Evolutionary conservation across 2,888 invertebrate genomes (phyloP).

Genomic region (Cantharis rustica): DNA sequence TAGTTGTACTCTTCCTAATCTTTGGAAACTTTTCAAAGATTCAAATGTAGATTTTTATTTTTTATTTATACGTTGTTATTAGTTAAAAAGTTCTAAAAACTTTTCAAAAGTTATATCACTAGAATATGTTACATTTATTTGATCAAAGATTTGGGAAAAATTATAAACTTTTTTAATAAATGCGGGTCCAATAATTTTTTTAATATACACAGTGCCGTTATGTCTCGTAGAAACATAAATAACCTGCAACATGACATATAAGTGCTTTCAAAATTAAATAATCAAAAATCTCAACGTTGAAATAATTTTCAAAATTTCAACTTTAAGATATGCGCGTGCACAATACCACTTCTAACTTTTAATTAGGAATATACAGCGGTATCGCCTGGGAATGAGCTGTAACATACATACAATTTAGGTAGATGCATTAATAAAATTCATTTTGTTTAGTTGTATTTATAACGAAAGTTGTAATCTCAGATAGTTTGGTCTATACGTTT

Average conservation of each 20-base stretch:
- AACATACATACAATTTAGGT: too few species aligned
- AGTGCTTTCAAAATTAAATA: neutral
- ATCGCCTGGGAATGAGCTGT: too few species aligned
- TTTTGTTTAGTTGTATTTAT: too few species aligned
- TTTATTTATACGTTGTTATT: neutral
- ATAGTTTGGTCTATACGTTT: too few species aligned
- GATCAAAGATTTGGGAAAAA: neutral
- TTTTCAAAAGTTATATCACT: neutral
- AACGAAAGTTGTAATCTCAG: too few species aligned
- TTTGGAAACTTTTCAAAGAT: neutral
- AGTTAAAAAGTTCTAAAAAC: neutral
- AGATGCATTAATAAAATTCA: too few species aligned
- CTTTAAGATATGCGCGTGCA: neutral
- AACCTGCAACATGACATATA: neutral
- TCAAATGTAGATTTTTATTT: neutral
- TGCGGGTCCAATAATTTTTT: neutral
- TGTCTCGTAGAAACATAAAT: neutral
- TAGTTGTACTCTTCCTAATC: conserved; percentile 12
- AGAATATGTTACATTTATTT: neutral
- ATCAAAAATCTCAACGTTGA: neutral
- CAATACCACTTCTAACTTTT: neutral
- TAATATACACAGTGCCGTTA: neutral
- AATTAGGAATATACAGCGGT: too few species aligned
- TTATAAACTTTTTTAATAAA: neutral
- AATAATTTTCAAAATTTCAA: neutral